These are phyloP conservation scores for Pelecanoides urinatrix DNA, from an alignment of 2,113 vertebrate species.

Conservation along the genomic window DNA sequence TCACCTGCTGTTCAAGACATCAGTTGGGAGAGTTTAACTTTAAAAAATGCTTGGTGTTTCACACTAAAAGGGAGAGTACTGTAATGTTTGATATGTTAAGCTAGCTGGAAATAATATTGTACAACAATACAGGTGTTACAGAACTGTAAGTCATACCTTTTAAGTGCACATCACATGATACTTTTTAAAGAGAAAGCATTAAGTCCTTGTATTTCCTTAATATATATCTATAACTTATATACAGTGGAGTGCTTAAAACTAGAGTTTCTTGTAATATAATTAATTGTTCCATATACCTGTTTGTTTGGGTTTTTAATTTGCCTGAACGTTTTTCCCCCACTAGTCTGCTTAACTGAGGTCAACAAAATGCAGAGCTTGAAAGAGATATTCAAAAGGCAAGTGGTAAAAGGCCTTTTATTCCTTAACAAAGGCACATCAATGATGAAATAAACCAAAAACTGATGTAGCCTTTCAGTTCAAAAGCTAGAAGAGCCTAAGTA, in stretches of 20 bases:
- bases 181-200: background rate
- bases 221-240: background rate
- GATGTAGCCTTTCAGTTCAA: background rate
- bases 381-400: background rate
- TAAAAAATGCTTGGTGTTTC: background rate
- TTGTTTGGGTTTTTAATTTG: background rate
- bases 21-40: background rate
- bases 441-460: constrained; percentile 1
- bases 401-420: background rate
- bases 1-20: background rate
- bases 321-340: background rate
- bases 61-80: background rate
- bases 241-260: background rate
- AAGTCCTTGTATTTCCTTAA: background rate
- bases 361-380: background rate
- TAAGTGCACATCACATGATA: background rate
- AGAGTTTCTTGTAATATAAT: background rate
- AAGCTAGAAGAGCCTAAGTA: background rate
- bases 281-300: background rate
- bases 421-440: background rate
- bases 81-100: background rate
- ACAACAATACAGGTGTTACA: background rate
- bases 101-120: background rate
- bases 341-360: background rate
- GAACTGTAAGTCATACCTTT: background rate